A percentile compares a stretch with the other conserved stretches of the same genome.
Evolutionary conservation across 2,113 vertebrate genomes (phyloP).

Genomic region (Macrotis lagotis): DNA sequence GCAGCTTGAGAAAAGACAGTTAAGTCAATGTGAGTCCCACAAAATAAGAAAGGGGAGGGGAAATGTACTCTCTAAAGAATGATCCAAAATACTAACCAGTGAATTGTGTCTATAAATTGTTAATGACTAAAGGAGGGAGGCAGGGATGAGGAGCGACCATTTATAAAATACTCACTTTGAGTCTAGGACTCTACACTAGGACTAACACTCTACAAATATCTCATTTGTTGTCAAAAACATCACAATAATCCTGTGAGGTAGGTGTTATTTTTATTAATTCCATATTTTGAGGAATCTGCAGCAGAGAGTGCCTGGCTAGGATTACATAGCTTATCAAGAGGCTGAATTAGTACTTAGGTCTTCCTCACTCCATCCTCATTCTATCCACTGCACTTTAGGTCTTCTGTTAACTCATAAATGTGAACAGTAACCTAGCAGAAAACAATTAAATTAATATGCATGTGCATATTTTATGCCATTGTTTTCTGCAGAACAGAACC

Average conservation of each 20-base stretch:
- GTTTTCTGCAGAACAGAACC: background rate
- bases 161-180: background rate
- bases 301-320: background rate
- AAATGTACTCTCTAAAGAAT: background rate
- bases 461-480: background rate
- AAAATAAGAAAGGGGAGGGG: too few relatives aligned
- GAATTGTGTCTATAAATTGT: background rate
- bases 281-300: background rate
- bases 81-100: background rate
- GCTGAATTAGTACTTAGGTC: background rate
- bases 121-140: background rate
- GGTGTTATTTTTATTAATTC: background rate
- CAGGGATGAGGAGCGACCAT: background rate
- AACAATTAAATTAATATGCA: background rate
- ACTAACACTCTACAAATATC: background rate
- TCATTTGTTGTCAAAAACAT: background rate
- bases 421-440: background rate
- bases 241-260: background rate
- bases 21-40: too few relatives aligned
- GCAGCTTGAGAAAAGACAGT: background rate
- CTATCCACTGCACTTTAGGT: background rate
- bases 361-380: background rate
- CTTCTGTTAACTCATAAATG: background rate
- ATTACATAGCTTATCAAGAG: background rate
- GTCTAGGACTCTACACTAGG: too few relatives aligned